These are phyloP conservation scores for Oikopleura albicans DNA, from an alignment of 23 tunicate species.

Conservation along the genomic window DNA sequence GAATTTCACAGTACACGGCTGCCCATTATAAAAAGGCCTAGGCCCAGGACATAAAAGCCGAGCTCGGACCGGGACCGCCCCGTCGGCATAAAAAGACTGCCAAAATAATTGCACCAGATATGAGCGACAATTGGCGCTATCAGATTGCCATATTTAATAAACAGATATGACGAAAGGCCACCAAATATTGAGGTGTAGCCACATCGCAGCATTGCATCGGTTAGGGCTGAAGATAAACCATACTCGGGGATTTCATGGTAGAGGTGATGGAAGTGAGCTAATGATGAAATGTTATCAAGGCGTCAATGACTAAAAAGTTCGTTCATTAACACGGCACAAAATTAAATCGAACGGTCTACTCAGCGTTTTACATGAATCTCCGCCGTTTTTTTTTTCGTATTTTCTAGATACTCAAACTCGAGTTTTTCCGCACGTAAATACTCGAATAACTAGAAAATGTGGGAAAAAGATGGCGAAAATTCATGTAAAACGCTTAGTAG, in stretches of 20 bases:
- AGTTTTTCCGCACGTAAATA: no score
- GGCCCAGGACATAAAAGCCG: background rate
- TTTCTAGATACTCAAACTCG: no score
- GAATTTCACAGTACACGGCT: no score
- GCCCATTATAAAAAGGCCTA: background rate
- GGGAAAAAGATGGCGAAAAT: no score
- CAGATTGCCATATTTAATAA: background rate
- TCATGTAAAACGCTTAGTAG: no score
- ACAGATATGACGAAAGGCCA: background rate
- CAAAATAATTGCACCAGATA: conserved; percentile 14
- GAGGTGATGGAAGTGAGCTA: background rate
- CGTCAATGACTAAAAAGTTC: no score
- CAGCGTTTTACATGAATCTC: no score
- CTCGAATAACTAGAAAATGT: no score
- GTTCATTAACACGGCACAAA: no score
- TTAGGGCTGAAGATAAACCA: background rate
- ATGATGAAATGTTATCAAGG: no score
- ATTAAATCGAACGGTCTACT: no score
- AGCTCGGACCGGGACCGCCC: background rate
- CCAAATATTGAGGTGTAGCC: background rate
- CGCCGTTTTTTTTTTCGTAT: no score
- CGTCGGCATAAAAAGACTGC: background rate
- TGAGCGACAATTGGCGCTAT: background rate
- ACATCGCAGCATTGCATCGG: background rate
- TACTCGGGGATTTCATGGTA: background rate